phyloP scores from a whole-genome alignment of 2,888 invertebrate species.

The Iphiclides podalirius region DNA sequence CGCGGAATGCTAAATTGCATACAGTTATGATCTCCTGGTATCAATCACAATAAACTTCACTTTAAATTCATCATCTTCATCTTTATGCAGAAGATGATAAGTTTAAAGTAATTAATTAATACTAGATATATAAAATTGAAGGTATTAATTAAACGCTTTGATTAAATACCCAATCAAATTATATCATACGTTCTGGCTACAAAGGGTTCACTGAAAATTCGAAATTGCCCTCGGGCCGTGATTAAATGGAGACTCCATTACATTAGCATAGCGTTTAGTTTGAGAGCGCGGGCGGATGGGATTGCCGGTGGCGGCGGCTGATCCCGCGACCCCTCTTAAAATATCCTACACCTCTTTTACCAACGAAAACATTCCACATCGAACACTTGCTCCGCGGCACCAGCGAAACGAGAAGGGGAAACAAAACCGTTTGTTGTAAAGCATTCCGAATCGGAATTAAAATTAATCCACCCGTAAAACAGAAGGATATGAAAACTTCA shows the following conservation, averaged over 20 bases:
- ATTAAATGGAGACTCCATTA: constrained; percentile 72
- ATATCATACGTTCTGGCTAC: constrained; percentile 58
- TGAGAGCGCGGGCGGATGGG: constrained; percentile 62
- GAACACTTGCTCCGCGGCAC: constrained; percentile 23
- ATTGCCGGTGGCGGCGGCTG: constrained; percentile 70
- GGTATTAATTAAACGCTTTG: too few relatives aligned
- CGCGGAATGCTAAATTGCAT: neutral
- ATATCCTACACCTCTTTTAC: constrained; percentile 40
- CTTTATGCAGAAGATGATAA: too few relatives aligned
- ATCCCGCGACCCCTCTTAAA: constrained; percentile 70
- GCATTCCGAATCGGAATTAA: constrained; percentile 60
- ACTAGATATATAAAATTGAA: too few relatives aligned
- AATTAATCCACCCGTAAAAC: constrained; percentile 70
- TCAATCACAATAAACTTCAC: too few relatives aligned
- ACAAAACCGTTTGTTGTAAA: constrained; percentile 2
- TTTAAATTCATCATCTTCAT: too few relatives aligned
- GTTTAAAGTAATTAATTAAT: too few relatives aligned
- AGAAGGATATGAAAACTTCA: constrained; percentile 68
- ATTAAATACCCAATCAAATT: too few relatives aligned
- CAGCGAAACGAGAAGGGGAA: constrained; percentile 32
- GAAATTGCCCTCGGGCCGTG: constrained; percentile 70
- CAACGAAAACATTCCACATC: constrained; percentile 34
- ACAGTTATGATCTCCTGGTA: neutral
- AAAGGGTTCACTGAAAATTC: constrained; percentile 72
- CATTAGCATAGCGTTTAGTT: constrained; percentile 77